These are phyloP conservation scores for Octodon degus DNA, from an alignment of 2,113 vertebrate species.

Conservation along the genomic window DNA sequence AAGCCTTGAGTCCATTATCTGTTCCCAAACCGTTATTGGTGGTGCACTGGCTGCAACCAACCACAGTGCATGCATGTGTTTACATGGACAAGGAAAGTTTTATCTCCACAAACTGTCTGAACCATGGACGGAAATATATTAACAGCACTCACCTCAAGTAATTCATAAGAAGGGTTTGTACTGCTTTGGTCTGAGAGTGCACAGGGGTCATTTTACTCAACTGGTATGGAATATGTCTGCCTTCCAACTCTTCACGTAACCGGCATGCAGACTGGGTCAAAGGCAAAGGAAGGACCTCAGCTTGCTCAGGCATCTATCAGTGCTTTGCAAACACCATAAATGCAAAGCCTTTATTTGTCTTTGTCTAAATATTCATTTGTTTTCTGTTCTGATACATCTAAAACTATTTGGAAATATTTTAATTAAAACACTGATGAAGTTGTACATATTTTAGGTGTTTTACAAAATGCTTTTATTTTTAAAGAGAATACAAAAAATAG, in stretches of 20 bases:
- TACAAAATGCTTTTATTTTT: too few species aligned
- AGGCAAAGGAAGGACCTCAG: neutral
- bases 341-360: neutral
- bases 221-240: neutral
- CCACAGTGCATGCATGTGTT: neutral
- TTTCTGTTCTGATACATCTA: neutral
- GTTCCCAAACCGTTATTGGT: neutral
- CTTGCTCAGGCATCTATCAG: neutral
- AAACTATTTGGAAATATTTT: neutral
- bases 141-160: neutral
- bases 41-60: neutral
- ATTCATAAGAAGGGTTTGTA: neutral
- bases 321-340: neutral
- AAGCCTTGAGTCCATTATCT: neutral
- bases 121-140: neutral
- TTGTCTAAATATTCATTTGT: constrained; percentile 7
- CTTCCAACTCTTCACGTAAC: neutral
- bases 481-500: too few species aligned
- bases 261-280: constrained; percentile 7
- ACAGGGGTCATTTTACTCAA: neutral
- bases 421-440: neutral
- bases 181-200: neutral
- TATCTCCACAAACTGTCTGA: neutral
- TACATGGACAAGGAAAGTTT: neutral
- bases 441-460: neutral